A percentile compares a stretch with the other conserved stretches of the same genome.
These are phyloP conservation scores for Deilephila elpenor DNA, from an alignment of 2,888 invertebrate genomes.

Conservation along the genomic window DNA sequence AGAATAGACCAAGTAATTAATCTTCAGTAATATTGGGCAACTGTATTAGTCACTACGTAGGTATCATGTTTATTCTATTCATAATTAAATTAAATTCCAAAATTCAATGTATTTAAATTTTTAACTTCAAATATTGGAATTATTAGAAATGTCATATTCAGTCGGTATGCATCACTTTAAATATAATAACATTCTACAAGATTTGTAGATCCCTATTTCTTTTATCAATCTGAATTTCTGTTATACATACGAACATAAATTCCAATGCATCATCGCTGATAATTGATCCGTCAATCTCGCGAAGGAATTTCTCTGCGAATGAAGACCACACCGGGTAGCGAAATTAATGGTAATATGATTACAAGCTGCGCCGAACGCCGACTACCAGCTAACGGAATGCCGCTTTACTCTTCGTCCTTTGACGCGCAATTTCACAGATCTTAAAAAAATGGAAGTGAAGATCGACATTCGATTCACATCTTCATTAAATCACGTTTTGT, in stretches of 20 bases:
- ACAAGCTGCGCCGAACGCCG: slow-evolving; percentile 23
- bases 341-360: slow-evolving; percentile 61
- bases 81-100: too few species aligned
- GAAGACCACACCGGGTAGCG: slow-evolving; percentile 55
- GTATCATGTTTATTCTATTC: too few species aligned
- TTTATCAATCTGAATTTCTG: not conserved
- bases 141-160: too few species aligned
- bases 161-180: too few species aligned
- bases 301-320: slow-evolving; percentile 42
- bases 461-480: not conserved
- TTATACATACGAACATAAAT: not conserved
- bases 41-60: too few species aligned
- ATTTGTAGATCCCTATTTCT: too few species aligned
- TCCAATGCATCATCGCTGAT: slow-evolving; percentile 41
- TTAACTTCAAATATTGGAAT: too few species aligned
- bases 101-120: too few species aligned
- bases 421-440: not conserved
- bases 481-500: not conserved
- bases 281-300: slow-evolving; percentile 57
- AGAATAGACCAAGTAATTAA: too few species aligned
- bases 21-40: too few species aligned
- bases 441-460: not conserved
- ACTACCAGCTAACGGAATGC: slow-evolving; percentile 32
- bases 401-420: slow-evolving; percentile 33
- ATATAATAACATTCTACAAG: too few species aligned